Base-by-base conservation (phyloP, 2,113 vertebrate species). In the Syngnathus floridae region DNA sequence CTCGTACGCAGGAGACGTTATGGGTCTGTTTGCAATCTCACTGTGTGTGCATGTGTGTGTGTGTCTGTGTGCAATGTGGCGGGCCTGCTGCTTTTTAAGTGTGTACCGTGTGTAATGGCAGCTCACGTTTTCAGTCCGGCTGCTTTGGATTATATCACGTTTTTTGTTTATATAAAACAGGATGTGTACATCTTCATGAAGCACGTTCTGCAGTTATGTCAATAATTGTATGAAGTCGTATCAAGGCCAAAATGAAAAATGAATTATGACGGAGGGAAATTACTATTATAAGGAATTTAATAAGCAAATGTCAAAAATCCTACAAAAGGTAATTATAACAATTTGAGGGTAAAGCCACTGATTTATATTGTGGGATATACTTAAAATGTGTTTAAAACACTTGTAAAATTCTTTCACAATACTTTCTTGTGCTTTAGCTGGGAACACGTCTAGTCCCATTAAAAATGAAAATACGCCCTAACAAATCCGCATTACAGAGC, bases 1-100 rank as follows among this genome's bases (percentile, higher is more conserved):
- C 70, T 78, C 62, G 62, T 82, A 79, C 73, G 75, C 70, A 21
- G 14, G 67, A 75, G 74, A 83, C 71, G 79, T 65, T 60, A 67
- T 62, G 74, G 76, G 79, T 79, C 74, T 79, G 84, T 82, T 84
- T 71, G 76, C 72, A 82, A 69, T 77, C 78, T 74, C 74, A 77
- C 68, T 52, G 54, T 65, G 68, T 78, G 69, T 35, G 61, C 55
- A 17, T 26, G 49, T 52, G 11, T 26, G 19, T 26, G 10, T 22
- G 49, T 51, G 49, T 51, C 19, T n/a, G 49, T 21, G 35, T 13
- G 6, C 72, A 78, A 80, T 65, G 84, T 80, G 76, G 73, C 56
- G 56, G 14, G 69, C 75, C 73, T 62, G 74, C 81, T 82, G 75
- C 67, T 75, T 86, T 84, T 78, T 43, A 36, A 59, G 64, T 55